Evolutionary conservation across 2,113 vertebrate species (phyloP), one percentile per base, ranked within the genome.

Genomic region (Halcyon malimbica): DNA sequence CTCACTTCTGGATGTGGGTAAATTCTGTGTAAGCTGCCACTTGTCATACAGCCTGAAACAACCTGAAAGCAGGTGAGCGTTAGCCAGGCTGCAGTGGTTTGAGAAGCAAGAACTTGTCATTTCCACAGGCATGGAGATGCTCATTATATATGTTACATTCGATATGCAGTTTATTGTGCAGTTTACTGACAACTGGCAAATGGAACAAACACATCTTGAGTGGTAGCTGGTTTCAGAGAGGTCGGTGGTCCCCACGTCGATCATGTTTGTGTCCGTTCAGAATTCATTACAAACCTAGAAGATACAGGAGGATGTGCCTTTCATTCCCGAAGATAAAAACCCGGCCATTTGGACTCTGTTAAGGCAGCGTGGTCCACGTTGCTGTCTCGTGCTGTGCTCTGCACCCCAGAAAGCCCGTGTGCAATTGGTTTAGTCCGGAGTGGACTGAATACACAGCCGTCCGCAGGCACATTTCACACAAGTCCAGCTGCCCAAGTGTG

Each of bases 191-290:
- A 13, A 35, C 35, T 35, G 35, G 35, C 35, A 35, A 74, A 21
- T 16, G 39, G 25, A 62, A 11, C 41, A 26, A 41, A 41, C 16
- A 46, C 5, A 10, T 59, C 53, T 37, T 20, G 64, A 70, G 90
- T 11, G 29, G n/a, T 37, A 44, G 19, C 62, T 82, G 50, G 16
- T 10, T 85, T 68, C 76, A 75, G 33, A 70, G 83, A 50, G 59
- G 33, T 5, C 57, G 37, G 29, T 18, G n/a, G 62, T 90, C n/a
- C 28, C n/a, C 46, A 21, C 9, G 0, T 85, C 79, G 4, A 14
- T 46, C 0, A 0, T 21, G 6, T 44, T 56, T 10, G 0, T 51
- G 8, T 6, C 37, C 59, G 13, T 16, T 53, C 2, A 3, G 37
- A 53, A 51, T 57, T 46, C 33, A 1, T 44, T 57, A 29, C 39